Percentiles rank a stretch among this genome's conserved stretches.
Evolutionary conservation across 2,113 vertebrate genomes (phyloP).

Genomic region (Eudorcas thomsonii): DNA sequence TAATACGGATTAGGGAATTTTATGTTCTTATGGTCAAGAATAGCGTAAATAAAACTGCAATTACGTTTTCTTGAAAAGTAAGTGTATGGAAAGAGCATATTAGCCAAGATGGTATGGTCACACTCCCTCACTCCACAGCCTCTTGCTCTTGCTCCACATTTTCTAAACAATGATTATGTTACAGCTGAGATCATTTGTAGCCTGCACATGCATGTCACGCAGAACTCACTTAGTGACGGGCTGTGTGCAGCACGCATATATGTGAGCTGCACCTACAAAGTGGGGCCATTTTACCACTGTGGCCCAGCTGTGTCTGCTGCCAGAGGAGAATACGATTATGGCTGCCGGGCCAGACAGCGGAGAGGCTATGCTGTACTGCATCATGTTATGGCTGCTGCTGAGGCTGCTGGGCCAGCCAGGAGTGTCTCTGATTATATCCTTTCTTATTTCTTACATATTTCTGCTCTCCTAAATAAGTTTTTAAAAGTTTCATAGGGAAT

Average conservation of each 20-base stretch:
- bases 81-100: not conserved
- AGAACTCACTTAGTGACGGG: not conserved
- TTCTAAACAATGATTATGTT: not conserved
- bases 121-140: not conserved
- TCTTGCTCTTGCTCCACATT: not conserved
- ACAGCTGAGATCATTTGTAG: not conserved
- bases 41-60: not conserved
- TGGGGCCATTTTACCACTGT: not conserved
- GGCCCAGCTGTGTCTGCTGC: not conserved
- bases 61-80: not conserved
- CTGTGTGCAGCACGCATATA: not conserved
- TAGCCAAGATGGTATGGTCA: not conserved
- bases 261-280: not conserved
- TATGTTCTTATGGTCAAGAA: not conserved
- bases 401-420: not conserved
- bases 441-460: not conserved
- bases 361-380: not conserved
- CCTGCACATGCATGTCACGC: not conserved
- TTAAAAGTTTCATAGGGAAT: not conserved
- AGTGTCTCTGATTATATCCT: not conserved
- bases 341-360: not conserved
- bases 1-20: not conserved
- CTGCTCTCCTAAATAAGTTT: not conserved
- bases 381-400: not conserved
- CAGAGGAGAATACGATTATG: not conserved